Conservation (phyloP, 2,797 vertebrate species). For the Sebastes oblongus region DNA sequence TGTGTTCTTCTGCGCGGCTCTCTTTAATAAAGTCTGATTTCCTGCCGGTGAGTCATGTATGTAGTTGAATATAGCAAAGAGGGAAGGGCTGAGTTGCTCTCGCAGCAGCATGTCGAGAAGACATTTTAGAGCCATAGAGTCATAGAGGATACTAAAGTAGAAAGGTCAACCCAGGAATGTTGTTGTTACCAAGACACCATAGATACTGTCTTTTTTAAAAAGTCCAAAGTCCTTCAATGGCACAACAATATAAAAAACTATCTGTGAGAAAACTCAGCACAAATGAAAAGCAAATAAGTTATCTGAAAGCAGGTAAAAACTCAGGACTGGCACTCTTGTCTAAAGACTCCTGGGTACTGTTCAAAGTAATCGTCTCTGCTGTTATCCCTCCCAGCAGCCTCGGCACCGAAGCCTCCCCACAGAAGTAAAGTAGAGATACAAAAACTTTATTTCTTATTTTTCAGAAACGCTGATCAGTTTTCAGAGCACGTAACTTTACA, state of each 20-base stretch:
- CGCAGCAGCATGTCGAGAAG: background rate
- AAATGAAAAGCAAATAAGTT: background rate
- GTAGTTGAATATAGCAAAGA: background rate
- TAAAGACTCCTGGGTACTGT: background rate
- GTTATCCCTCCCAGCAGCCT: background rate
- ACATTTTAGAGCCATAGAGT: background rate
- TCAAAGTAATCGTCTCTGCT: background rate
- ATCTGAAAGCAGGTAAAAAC: background rate
- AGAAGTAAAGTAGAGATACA: background rate
- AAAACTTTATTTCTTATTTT: background rate
- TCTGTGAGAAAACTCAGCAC: background rate
- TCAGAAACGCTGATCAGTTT: background rate
- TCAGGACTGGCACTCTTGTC: background rate
- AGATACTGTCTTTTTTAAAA: background rate
- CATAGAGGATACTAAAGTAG: background rate
- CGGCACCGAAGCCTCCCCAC: background rate
- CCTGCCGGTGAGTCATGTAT: background rate
- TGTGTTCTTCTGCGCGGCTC: background rate
- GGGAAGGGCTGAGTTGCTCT: background rate
- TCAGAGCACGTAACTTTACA: background rate
- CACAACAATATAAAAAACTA: background rate
- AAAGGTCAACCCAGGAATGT: background rate
- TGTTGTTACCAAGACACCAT: background rate
- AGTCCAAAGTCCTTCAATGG: background rate
- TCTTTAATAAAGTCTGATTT: conserved; percentile 1